Evolutionary conservation across 2,888 invertebrate genomes (phyloP), one percentile per base, ranked within the genome.

Genomic region (Monopis laevigella): DNA sequence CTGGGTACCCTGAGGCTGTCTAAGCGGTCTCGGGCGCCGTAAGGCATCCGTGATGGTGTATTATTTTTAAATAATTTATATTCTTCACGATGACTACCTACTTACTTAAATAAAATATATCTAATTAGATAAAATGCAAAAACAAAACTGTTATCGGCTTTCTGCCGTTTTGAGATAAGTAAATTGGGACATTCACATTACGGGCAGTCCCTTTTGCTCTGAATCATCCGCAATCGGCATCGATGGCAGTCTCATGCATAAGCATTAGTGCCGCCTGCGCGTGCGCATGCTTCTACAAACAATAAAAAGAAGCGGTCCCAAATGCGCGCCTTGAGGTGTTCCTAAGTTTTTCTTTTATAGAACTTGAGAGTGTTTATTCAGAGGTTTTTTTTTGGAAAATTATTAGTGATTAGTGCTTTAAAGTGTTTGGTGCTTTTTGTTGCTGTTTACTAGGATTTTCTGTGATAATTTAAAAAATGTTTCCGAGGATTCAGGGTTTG

Each of bases 401-500:
- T 13, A 17, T 21, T 14, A 10, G 32, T 8, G 14, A 17, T 32
- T 8, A 32, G 8, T 14, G 32, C 21, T 21, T 21, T 24, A 24
- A 24, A 24, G 21, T 21, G 34, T 36, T 12, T 36, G 36, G 2
- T 36, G 17, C 2, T 3, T 36, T 32, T 7, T 36, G 34, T 17
- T 11, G 24, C 10, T 24, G 10, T 24, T 24, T 24, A 24, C 24
- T 24, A 24, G 24, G 10, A 7, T 55, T 65, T 57, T 54, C 48
- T 43, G 54, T 59, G 61, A 60, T 60, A 60, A 53, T 18, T 21
- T 18, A 42, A 45, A 68, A 59, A 49, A 80, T 80, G 78, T 77
- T 80, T 60, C 78, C 78, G 29, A 69, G 74, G 67, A 74, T 78
- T 50, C 78, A 80, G 50, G 77, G 77, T 57, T 56, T 80, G 77